A percentile compares a stretch with the other conserved stretches of the same genome.
These are phyloP conservation scores for Gryllus bimaculatus DNA, from an alignment of 1,140 invertebrate genomes.

Conservation along the genomic window DNA sequence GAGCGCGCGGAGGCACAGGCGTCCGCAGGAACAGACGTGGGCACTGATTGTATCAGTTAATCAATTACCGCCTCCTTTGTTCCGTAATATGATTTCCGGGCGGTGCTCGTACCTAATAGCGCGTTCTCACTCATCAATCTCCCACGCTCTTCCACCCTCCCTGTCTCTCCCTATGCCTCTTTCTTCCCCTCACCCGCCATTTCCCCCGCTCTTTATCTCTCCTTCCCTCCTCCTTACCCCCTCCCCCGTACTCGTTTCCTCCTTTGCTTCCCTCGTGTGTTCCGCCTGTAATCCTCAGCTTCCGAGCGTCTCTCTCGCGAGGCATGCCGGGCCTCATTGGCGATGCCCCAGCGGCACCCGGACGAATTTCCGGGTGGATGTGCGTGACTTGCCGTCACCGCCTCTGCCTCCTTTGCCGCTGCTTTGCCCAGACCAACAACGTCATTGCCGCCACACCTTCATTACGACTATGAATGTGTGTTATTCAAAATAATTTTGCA, in stretches of 20 bases:
- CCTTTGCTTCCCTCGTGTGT: not conserved
- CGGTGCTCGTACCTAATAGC: not conserved
- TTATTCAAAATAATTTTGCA: no score
- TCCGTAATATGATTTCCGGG: not conserved
- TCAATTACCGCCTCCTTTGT: not conserved
- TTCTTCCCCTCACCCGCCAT: not conserved
- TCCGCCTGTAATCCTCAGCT: not conserved
- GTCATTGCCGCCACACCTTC: no score
- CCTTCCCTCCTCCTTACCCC: not conserved
- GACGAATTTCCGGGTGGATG: not conserved
- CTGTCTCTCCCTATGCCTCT: not conserved
- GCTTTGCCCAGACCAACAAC: no score
- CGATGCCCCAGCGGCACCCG: not conserved
- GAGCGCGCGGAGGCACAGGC: no score
- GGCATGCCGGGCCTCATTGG: not conserved
- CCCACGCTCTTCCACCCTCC: not conserved
- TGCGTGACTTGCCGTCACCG: no score
- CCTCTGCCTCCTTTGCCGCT: no score
- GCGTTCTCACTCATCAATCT: not conserved
- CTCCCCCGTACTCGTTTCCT: not conserved
- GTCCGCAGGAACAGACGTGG: not conserved
- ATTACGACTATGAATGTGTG: no score
- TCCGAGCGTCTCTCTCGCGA: not conserved
- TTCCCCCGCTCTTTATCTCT: not conserved
- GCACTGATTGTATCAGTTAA: slow-evolving; percentile 4